A percentile compares a stretch with the other conserved stretches of the same genome.
These are phyloP conservation scores for Mesoclemmys tuberculata DNA, from an alignment of 2,113 vertebrate genomes.

Conservation along the genomic window DNA sequence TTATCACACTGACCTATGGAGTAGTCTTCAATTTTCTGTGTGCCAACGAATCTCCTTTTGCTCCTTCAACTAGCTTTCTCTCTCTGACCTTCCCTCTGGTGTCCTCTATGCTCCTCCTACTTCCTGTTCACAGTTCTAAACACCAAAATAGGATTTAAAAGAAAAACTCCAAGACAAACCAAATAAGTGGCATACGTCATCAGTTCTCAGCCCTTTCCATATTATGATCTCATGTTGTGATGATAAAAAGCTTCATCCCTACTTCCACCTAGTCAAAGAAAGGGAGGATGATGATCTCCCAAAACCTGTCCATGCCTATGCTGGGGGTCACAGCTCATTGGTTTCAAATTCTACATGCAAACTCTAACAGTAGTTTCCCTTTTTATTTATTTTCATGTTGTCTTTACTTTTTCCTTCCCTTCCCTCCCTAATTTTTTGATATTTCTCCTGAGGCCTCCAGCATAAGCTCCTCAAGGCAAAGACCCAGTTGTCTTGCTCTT, in stretches of 20 bases:
- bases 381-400: not conserved
- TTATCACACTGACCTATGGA: too few relatives aligned
- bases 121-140: too few relatives aligned
- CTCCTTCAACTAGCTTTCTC: too few relatives aligned
- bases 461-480: not conserved
- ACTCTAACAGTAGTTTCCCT: not conserved
- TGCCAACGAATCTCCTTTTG: too few relatives aligned
- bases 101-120: too few relatives aligned
- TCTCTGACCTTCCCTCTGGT: too few relatives aligned
- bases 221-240: not conserved
- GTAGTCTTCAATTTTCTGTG: too few relatives aligned
- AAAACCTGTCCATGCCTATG: too few relatives aligned
- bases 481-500: not conserved
- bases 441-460: not conserved
- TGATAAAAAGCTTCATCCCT: not conserved
- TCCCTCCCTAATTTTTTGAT: not conserved
- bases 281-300: not conserved
- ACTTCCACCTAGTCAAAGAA: not conserved
- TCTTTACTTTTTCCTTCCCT: not conserved
- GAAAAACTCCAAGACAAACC: not conserved
- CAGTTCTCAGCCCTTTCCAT: not conserved
- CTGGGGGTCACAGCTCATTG: too few relatives aligned
- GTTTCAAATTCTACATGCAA: too few relatives aligned
- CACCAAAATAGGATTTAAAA: not conserved
- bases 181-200: not conserved